Evolutionary conservation across 2,888 invertebrate genomes (phyloP).

Genomic region (Plebejus anna): DNA sequence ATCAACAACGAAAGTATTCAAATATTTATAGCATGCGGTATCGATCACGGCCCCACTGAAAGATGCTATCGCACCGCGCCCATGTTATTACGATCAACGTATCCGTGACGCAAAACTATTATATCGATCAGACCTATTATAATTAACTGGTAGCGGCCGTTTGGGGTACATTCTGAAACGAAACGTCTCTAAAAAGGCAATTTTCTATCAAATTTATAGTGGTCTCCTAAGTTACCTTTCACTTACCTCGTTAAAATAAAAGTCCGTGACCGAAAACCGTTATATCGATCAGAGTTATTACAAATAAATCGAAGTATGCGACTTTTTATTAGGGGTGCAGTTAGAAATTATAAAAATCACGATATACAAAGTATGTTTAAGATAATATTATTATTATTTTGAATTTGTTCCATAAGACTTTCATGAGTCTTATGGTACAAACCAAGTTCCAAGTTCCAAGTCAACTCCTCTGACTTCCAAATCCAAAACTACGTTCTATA

Average conservation of each 20-base stretch:
- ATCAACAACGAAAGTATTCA: conserved; percentile 55
- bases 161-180: background rate
- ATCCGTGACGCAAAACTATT: conserved; percentile 46
- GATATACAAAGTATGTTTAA: no score
- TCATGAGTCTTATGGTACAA: no score
- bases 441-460: no score
- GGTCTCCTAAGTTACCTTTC: background rate
- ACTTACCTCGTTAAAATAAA: background rate
- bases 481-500: no score
- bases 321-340: background rate
- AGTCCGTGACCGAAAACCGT: conserved; percentile 44
- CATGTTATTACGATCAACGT: conserved; percentile 59
- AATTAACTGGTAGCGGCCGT: background rate
- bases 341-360: no score
- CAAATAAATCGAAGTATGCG: background rate
- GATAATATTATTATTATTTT: no score
- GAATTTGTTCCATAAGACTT: no score
- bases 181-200: background rate
- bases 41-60: conserved; percentile 65
- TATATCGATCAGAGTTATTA: conserved; percentile 31
- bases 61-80: conserved; percentile 72
- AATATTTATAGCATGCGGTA: conserved; percentile 69
- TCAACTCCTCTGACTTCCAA: no score
- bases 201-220: background rate
- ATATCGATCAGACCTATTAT: conserved; percentile 31